A percentile compares a stretch with the other conserved stretches of the same genome.
phyloP scores from a whole-genome alignment of 37 sponge, comb jelly and placozoan genomes.

The Ephydatia muelleri region DNA sequence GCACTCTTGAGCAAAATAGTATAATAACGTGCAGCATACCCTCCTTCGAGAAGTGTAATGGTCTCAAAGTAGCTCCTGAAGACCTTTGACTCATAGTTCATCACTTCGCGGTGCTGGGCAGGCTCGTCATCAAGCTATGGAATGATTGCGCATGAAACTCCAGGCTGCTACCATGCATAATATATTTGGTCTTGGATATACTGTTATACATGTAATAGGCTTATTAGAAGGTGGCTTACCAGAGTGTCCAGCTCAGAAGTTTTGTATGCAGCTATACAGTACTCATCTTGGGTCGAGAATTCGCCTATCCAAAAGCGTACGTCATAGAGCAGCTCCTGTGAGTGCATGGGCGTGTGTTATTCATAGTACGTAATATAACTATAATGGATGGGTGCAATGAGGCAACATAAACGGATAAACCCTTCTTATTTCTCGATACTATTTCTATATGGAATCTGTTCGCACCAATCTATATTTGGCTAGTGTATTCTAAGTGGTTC shows the following conservation, averaged over 20 bases:
- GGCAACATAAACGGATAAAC: too few relatives aligned
- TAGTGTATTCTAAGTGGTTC: too few relatives aligned
- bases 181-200: too few relatives aligned
- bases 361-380: neutral
- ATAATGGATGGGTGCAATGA: too few relatives aligned
- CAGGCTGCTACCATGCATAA: too few relatives aligned
- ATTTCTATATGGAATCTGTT: too few relatives aligned
- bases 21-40: constrained; percentile 29
- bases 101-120: constrained; percentile 89
- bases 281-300: constrained; percentile 87
- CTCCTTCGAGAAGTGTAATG: constrained; percentile 65
- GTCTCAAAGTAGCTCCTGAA: constrained; percentile 83
- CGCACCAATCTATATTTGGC: too few relatives aligned
- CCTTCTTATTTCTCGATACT: too few relatives aligned
- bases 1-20: neutral
- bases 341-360: too few relatives aligned
- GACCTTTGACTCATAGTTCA: constrained; percentile 68
- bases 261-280: constrained; percentile 94
- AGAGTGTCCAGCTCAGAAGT: constrained; percentile 90
- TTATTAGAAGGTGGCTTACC: constrained; percentile 35
- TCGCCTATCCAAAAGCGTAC: constrained; percentile 93
- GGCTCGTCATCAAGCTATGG: constrained; percentile 83
- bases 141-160: neutral
- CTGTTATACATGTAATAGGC: too few relatives aligned
- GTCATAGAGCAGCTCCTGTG: constrained; percentile 71